Percentiles rank a stretch among this genome's conserved stretches.
Conservation (phyloP, 2,888 invertebrate species). For the Gari tellinella region DNA sequence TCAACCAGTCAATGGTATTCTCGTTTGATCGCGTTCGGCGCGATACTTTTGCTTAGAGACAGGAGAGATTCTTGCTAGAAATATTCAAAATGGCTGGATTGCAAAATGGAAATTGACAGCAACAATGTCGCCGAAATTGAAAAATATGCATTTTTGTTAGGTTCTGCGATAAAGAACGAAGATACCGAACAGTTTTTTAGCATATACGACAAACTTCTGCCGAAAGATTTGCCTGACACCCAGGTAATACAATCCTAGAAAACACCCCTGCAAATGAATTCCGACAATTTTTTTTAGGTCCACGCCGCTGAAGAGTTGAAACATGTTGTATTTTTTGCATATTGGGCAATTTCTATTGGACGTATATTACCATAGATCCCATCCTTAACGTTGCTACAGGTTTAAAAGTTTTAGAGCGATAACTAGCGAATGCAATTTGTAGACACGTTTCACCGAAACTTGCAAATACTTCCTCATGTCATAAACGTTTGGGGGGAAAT, state of each 20-base stretch:
- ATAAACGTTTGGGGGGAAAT: no score
- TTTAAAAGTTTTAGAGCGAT: no score
- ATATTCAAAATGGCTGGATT: conserved; percentile 74
- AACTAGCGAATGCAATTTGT: no score
- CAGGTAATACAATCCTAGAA: conserved; percentile 64
- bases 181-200: conserved; percentile 78
- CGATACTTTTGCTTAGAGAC: conserved; percentile 73
- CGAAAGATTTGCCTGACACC: conserved; percentile 72
- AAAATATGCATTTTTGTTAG: conserved; percentile 79
- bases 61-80: conserved; percentile 59
- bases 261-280: background rate
- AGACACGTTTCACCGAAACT: no score
- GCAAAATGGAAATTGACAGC: conserved; percentile 73
- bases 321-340: no score
- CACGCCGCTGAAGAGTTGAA: no score
- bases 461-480: no score
- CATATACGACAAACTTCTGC: conserved; percentile 78
- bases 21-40: conserved; percentile 47
- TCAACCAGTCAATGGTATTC: conserved; percentile 17
- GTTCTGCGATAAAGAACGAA: conserved; percentile 78
- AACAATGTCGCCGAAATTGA: conserved; percentile 76
- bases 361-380: no score
- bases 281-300: no score
- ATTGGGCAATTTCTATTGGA: no score
- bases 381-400: no score